Conservation (phyloP, 2,113 vertebrate genomes). For the Enhydra lutris region DNA sequence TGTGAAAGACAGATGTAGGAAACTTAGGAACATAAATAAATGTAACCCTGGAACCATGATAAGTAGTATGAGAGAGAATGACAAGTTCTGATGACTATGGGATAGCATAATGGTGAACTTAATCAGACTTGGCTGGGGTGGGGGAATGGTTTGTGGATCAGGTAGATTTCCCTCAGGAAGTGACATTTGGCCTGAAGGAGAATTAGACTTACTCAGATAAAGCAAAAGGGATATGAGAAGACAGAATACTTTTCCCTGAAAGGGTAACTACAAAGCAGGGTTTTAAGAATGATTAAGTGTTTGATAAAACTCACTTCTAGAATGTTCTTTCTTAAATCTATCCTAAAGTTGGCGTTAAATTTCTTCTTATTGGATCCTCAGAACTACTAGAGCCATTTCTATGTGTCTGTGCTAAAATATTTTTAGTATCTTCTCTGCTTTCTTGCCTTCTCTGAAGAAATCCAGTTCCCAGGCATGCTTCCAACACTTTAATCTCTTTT, state of each 20-base stretch:
- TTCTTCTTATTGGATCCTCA: background rate
- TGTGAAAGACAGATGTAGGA: background rate
- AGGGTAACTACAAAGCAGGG: background rate
- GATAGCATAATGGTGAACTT: background rate
- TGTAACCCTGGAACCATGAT: background rate
- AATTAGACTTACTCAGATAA: background rate
- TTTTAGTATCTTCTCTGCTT: slow-evolving; percentile 3
- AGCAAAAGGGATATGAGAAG: background rate
- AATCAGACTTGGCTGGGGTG: background rate
- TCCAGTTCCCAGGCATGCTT: background rate
- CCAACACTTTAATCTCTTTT: background rate
- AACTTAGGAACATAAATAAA: background rate
- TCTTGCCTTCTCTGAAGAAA: slow-evolving; percentile 25
- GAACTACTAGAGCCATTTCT: background rate
- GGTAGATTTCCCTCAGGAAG: background rate
- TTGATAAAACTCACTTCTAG: background rate
- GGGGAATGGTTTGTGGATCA: background rate
- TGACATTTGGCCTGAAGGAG: background rate
- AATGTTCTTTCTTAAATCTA: slow-evolving; percentile 2
- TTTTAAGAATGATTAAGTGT: slow-evolving; percentile 1
- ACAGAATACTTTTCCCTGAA: background rate
- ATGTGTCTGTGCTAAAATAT: background rate
- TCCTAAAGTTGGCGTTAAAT: background rate
- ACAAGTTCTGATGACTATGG: background rate
- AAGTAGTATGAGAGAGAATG: background rate